Conservation (phyloP, 1,140 invertebrate genomes). For the Drosophila mojavensis region DNA sequence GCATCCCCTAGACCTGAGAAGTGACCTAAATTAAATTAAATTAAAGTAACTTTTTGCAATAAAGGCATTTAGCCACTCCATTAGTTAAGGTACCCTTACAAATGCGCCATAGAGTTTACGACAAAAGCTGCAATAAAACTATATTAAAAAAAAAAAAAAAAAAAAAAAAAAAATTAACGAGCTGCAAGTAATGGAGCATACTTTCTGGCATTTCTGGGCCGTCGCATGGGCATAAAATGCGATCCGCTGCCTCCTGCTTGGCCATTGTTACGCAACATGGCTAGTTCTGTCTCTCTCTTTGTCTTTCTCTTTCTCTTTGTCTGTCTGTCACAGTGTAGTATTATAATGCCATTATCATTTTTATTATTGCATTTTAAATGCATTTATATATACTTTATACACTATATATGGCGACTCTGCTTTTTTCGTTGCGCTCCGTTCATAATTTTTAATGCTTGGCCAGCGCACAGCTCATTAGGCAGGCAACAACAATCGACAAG, state of each 20-base stretch:
- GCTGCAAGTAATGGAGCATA: conserved; percentile 79
- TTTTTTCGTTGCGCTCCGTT: conserved; percentile 39
- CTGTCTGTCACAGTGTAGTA: conserved; percentile 33
- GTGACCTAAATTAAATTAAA: too few relatives aligned
- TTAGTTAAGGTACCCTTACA: too few relatives aligned
- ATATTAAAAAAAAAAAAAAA: too few relatives aligned
- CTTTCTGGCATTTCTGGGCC: conserved; percentile 47
- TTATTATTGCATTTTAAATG: conserved; percentile 83
- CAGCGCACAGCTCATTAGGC: conserved; percentile 73
- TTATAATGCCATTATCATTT: conserved; percentile 81
- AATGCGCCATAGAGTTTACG: too few relatives aligned
- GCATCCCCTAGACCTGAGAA: too few relatives aligned
- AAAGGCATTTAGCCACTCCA: too few relatives aligned
- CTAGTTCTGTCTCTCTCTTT: too few relatives aligned
- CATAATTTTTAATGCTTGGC: conserved; percentile 74
- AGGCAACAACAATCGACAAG: conserved; percentile 35
- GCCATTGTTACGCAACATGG: conserved; percentile 44
- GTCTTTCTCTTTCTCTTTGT: not conserved
- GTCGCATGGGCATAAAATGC: conserved; percentile 68
- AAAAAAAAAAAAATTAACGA: conserved; percentile 83
- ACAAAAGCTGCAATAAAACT: too few relatives aligned
- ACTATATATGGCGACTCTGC: not conserved
- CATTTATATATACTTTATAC: conserved; percentile 46
- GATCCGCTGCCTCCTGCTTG: conserved; percentile 53
- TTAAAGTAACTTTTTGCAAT: too few relatives aligned